phyloP scores from a whole-genome alignment of 2,888 invertebrate species.

The Gari tellinella region DNA sequence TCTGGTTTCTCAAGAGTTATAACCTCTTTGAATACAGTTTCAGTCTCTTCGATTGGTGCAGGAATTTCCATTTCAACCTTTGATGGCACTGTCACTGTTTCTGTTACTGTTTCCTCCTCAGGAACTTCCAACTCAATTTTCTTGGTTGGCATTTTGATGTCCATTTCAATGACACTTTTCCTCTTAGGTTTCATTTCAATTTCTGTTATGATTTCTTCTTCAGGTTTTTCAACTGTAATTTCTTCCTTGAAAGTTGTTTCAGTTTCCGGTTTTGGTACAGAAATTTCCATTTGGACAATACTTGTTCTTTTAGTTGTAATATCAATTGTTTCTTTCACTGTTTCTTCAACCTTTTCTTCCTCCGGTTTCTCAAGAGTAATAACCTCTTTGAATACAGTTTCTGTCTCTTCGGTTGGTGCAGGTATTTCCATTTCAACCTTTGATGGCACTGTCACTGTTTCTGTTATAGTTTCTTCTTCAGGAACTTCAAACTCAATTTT shows the following conservation, averaged over 20 bases:
- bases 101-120: too few species aligned
- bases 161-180: conserved; percentile 42
- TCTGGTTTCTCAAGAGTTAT: conserved; percentile 37
- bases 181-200: too few species aligned
- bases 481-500: not conserved
- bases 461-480: not conserved
- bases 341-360: not conserved
- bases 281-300: conserved; percentile 22
- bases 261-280: conserved; percentile 19
- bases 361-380: not conserved
- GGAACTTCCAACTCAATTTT: not conserved
- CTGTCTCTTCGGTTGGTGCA: conserved; percentile 44
- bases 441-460: conserved; percentile 8
- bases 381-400: conserved; percentile 26
- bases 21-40: conserved; percentile 48
- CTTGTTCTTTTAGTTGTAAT: conserved; percentile 15
- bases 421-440: conserved; percentile 42
- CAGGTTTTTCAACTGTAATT: not conserved
- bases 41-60: conserved; percentile 44
- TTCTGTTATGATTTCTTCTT: conserved; percentile 24
- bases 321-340: not conserved
- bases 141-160: conserved; percentile 16
- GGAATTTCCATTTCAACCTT: conserved; percentile 42
- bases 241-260: conserved; percentile 6
- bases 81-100: too few species aligned